Conservation (phyloP, 2,888 invertebrate species). For the Conomelus anceps region DNA sequence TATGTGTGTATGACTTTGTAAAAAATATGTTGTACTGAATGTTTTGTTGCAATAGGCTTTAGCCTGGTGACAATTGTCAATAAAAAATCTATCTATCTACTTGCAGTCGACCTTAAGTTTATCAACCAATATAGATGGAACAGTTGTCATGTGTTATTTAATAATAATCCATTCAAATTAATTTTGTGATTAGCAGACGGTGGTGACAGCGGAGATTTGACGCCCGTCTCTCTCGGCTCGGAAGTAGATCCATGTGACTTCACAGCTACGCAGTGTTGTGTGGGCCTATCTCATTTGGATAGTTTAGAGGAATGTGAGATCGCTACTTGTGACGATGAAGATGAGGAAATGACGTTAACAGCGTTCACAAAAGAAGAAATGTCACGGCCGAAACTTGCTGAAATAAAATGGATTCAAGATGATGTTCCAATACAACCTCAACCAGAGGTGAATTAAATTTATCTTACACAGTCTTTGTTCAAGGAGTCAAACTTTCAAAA, state of each 20-base stretch:
- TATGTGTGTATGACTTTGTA: no score
- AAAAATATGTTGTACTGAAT: no score
- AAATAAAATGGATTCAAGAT: conserved; percentile 20
- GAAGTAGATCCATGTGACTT: conserved; percentile 41
- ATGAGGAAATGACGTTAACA: conserved; percentile 23
- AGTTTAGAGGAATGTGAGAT: not conserved
- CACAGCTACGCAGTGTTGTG: conserved; percentile 27
- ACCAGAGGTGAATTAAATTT: not conserved
- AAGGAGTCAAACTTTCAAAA: no score
- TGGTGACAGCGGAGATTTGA: conserved; percentile 53
- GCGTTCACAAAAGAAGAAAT: conserved; percentile 19
- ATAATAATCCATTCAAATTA: no score
- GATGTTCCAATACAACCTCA: not conserved
- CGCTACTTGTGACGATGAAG: conserved; percentile 17
- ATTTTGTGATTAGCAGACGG: conserved; percentile 23
- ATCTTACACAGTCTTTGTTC: not conserved
- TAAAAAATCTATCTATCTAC: no score
- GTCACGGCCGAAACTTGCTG: conserved; percentile 19
- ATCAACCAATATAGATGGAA: no score
- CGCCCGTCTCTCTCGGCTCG: conserved; percentile 59
- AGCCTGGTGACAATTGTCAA: no score
- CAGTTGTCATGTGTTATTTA: no score
- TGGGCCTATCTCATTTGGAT: not conserved
- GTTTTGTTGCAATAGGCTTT: no score
- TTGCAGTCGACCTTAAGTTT: no score